Evolutionary conservation across 2,113 vertebrate genomes (phyloP).

Genomic region (western clawed frog (Xenopus tropicalis)): UCB_Xtro_10.0 CM004452.2:47157001-47157500

Average conservation of each 20-base stretch:
- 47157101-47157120: slow-evolving; percentile 3
- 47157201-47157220: not conserved
- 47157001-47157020: not conserved
- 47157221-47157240: not conserved
- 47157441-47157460: too few relatives aligned
- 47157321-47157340: slow-evolving; percentile 3
- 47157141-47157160: not conserved
- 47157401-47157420: too few relatives aligned
- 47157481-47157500: too few relatives aligned
- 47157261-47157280: slow-evolving; percentile 30
- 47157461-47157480: too few relatives aligned
- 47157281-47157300: slow-evolving; percentile 35
- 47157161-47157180: not conserved
- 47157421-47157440: too few relatives aligned
- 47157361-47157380: too few relatives aligned
- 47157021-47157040: slow-evolving; percentile 4
- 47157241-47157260: slow-evolving; percentile 11
- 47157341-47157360: slow-evolving; percentile 37
- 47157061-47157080: not conserved
- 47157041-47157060: not conserved
- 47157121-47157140: not conserved
- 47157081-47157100: not conserved
- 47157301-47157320: slow-evolving; percentile 22
- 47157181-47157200: not conserved
- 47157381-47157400: too few relatives aligned